Conservation (phyloP, 2,113 vertebrate species). For the Madoqua kirkii region DNA sequence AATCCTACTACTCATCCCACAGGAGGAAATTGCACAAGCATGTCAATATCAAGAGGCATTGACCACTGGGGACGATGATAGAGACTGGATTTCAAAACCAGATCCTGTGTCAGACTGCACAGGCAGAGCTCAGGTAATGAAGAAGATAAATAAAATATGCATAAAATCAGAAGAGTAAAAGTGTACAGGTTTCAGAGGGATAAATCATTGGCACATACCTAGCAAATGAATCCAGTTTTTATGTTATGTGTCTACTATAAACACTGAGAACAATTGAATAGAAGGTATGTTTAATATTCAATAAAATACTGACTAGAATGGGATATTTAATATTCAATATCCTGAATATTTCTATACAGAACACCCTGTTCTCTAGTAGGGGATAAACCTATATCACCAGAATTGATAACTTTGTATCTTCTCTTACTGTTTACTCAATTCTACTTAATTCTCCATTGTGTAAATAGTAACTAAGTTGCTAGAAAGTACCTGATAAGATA, state of each 20-base stretch:
- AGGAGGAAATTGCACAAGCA: neutral
- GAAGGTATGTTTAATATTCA: neutral
- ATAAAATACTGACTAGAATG: neutral
- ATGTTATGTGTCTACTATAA: neutral
- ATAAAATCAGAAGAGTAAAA: neutral
- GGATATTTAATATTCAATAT: neutral
- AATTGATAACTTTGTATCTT: neutral
- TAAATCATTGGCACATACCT: neutral
- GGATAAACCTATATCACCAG: neutral
- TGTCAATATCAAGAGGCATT: neutral
- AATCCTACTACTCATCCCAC: neutral
- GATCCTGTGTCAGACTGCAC: neutral
- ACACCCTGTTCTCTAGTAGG: neutral
- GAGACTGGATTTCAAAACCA: neutral
- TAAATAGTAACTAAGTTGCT: neutral
- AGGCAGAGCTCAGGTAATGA: neutral
- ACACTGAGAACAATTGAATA: neutral
- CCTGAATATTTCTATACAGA: neutral
- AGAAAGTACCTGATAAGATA: neutral
- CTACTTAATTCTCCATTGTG: neutral
- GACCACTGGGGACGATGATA: neutral
- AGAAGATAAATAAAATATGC: neutral
- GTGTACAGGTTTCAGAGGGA: neutral
- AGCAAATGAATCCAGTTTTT: neutral
- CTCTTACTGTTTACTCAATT: neutral